Evolutionary conservation across 2,888 invertebrate genomes (phyloP).

Genomic region (Callinectes sapidus): DNA sequence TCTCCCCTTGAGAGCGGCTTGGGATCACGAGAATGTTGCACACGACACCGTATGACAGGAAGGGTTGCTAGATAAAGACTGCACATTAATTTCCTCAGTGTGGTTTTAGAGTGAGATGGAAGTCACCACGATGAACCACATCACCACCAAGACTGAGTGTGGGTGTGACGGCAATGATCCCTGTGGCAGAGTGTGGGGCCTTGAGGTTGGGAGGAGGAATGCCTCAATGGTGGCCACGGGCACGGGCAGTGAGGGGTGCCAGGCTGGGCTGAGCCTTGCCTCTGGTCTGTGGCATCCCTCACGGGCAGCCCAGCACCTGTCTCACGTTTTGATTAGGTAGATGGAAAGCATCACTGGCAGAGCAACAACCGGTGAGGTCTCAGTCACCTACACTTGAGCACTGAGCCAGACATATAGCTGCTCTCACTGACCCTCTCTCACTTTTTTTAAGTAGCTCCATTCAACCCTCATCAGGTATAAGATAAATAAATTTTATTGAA

Average conservation of each 20-base stretch:
- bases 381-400: constrained; percentile 36
- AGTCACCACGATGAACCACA: constrained; percentile 13
- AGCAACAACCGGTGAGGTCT: not conserved
- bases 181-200: constrained; percentile 28
- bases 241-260: not conserved
- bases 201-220: not conserved
- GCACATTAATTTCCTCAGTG: constrained; percentile 7
- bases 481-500: constrained; percentile 19
- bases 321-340: constrained; percentile 25
- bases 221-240: not conserved
- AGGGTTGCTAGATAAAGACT: not conserved
- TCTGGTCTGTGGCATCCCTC: not conserved
- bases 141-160: constrained; percentile 23
- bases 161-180: not conserved
- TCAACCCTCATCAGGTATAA: not conserved
- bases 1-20: not conserved
- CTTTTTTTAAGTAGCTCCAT: not conserved
- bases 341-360: constrained; percentile 27
- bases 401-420: constrained; percentile 13
- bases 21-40: not conserved
- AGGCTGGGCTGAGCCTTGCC: not conserved
- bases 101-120: not conserved
- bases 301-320: not conserved
- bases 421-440: not conserved
- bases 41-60: not conserved